These are phyloP conservation scores for Brachionus sp. DNA, from an alignment of 1,140 invertebrate genomes.

Conservation along the genomic window DNA sequence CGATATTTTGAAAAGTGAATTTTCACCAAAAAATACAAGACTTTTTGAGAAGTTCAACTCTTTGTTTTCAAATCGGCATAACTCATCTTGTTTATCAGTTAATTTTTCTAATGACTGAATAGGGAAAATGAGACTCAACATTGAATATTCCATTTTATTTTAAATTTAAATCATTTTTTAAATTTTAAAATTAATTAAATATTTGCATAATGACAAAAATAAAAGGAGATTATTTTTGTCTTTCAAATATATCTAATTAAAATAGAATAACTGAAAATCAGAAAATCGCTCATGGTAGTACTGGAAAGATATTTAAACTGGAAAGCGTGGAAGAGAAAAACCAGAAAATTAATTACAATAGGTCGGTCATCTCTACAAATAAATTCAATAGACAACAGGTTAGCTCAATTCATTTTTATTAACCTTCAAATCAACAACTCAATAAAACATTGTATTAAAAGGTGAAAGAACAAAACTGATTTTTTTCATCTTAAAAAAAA, in stretches of 20 bases:
- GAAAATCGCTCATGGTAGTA: too few species aligned
- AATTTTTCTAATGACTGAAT: neutral
- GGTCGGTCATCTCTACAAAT: too few species aligned
- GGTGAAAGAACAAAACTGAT: too few species aligned
- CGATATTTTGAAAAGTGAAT: conserved; percentile 6
- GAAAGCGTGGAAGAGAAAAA: too few species aligned
- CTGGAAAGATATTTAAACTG: too few species aligned
- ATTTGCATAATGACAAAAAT: neutral
- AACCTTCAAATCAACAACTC: too few species aligned
- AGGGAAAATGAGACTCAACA: neutral
- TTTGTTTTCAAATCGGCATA: neutral
- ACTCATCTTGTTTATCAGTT: neutral
- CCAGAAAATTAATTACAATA: too few species aligned
- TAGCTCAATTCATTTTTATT: too few species aligned
- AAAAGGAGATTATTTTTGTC: neutral
- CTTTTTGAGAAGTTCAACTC: neutral
- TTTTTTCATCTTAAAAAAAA: too few species aligned
- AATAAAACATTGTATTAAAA: too few species aligned
- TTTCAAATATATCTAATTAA: neutral
- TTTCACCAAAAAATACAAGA: conserved; percentile 2
- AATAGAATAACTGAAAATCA: too few species aligned
- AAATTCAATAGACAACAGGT: too few species aligned
- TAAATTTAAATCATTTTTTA: neutral
- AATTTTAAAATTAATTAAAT: neutral
- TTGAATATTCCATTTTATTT: neutral